Conservation (phyloP, 2,888 invertebrate species). For the Cephus pygmeus region DNA sequence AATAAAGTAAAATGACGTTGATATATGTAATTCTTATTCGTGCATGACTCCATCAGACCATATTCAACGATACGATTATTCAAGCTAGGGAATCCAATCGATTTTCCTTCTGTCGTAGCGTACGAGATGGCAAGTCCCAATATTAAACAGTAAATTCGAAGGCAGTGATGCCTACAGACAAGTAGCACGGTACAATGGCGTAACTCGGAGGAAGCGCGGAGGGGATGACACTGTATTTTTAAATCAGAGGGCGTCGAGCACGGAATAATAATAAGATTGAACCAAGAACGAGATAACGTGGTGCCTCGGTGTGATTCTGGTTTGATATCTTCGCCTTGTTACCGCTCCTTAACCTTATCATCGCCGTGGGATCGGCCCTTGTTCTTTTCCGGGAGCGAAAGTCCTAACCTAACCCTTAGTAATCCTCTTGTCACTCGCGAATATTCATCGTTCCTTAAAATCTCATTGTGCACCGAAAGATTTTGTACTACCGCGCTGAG, state of each 20-base stretch:
- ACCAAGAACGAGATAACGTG: not conserved
- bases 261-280: not conserved
- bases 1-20: not conserved
- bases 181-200: not conserved
- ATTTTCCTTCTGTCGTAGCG: not conserved
- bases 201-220: not conserved
- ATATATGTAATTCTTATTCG: not conserved
- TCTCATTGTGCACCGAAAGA: not conserved
- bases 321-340: slow-evolving; percentile 5
- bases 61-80: not conserved
- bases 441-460: not conserved
- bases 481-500: not conserved
- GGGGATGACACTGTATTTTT: not conserved
- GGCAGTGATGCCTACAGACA: not conserved
- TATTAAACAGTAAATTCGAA: not conserved
- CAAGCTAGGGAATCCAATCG: not conserved
- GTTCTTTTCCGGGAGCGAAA: not conserved
- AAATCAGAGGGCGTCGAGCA: not conserved
- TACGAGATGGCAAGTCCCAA: not conserved
- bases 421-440: not conserved
- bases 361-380: not conserved
- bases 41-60: not conserved
- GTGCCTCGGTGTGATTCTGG: slow-evolving; percentile 4
- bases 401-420: not conserved
- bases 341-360: not conserved